Evolutionary conservation across 1,140 invertebrate genomes (phyloP).

Genomic region (Xylocopa sonorina): DNA sequence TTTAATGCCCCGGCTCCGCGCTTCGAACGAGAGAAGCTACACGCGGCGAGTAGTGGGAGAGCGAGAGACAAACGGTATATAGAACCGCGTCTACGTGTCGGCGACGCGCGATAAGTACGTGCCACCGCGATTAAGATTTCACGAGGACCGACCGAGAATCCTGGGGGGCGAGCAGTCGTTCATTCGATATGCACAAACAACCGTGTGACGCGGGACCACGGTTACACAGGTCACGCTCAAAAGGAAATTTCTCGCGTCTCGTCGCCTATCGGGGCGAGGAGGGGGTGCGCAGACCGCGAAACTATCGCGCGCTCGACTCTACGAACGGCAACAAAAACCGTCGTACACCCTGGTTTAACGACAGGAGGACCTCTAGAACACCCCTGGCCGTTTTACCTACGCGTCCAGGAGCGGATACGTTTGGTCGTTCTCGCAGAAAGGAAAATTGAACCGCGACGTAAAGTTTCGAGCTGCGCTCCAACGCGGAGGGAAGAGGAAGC

Average conservation of each 20-base stretch:
- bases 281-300: conserved; percentile 29
- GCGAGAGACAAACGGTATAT: conserved; percentile 34
- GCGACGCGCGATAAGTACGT: conserved; percentile 74
- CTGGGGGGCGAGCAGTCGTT: conserved; percentile 62
- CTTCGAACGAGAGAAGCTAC: background rate
- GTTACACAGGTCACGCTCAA: conserved; percentile 67
- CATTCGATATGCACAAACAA: conserved; percentile 79
- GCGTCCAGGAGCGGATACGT: background rate
- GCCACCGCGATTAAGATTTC: conserved; percentile 75
- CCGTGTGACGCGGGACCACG: conserved; percentile 79
- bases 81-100: conserved; percentile 52
- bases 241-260: conserved; percentile 38
- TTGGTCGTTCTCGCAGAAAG: no score
- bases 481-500: no score
- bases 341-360: no score
- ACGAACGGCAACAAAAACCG: no score
- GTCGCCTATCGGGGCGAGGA: conserved; percentile 11
- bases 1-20: conserved; percentile 68
- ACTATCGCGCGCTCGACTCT: conserved; percentile 5
- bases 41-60: no score
- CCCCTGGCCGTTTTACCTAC: no score
- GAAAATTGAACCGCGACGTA: background rate
- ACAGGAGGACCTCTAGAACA: no score
- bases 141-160: conserved; percentile 72
- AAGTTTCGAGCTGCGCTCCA: no score